phyloP scores from a whole-genome alignment of 2,888 invertebrate genomes.

The Entomobrya multifasciata region DNA sequence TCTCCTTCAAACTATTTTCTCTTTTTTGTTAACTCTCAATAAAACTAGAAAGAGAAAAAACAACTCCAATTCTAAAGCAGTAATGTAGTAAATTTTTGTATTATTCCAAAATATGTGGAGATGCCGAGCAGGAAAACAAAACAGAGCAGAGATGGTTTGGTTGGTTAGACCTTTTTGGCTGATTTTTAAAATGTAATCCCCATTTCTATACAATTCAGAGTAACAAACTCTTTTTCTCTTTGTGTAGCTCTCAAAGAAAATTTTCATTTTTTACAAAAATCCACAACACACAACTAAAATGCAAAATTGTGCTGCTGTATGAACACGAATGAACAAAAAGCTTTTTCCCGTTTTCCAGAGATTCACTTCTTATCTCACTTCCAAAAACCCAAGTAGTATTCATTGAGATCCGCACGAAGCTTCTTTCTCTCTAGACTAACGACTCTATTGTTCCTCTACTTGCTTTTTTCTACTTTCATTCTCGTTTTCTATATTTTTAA shows the following conservation, averaged over 20 bases:
- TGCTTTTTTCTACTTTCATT: background rate
- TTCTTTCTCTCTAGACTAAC: constrained; percentile 22
- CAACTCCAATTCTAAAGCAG: too few species aligned
- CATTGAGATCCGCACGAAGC: constrained; percentile 38
- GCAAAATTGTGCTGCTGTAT: constrained; percentile 25
- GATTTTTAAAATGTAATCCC: background rate
- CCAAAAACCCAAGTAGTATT: constrained; percentile 1
- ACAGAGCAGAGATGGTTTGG: background rate
- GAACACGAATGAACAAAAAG: constrained; percentile 40
- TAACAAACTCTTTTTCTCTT: background rate
- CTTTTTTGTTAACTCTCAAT: too few species aligned
- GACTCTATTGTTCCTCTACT: constrained; percentile 27
- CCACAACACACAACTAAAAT: constrained; percentile 8
- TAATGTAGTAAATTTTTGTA: too few species aligned
- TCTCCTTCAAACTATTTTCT: too few species aligned
- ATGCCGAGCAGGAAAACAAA: background rate
- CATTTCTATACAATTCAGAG: background rate
- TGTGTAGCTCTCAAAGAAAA: background rate
- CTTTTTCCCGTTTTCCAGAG: constrained; percentile 8
- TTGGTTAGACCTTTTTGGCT: background rate
- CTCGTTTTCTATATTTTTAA: background rate
- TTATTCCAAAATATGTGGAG: too few species aligned
- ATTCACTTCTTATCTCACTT: constrained; percentile 48
- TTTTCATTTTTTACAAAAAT: too few species aligned
- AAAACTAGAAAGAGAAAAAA: too few species aligned